Evolutionary conservation across 2,888 invertebrate species (phyloP).

Genomic region (Dryadula phaetusa): DNA sequence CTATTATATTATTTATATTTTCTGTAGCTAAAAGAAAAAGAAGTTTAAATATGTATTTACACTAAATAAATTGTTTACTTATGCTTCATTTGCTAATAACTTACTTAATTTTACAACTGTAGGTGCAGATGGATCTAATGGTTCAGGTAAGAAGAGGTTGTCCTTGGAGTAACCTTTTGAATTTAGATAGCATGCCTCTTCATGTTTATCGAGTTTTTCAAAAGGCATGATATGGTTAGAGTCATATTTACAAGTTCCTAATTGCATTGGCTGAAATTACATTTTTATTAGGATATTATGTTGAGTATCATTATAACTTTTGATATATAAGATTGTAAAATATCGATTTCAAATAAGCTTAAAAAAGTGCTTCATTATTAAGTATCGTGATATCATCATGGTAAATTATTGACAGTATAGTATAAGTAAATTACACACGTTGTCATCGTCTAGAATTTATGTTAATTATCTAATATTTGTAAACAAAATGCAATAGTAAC

Average conservation of each 20-base stretch:
- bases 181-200: slow-evolving; percentile 58
- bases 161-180: slow-evolving; percentile 59
- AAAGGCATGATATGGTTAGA: slow-evolving; percentile 59
- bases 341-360: too few relatives aligned
- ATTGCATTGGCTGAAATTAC: slow-evolving; percentile 51
- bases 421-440: too few relatives aligned
- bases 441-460: too few relatives aligned
- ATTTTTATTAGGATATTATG: slow-evolving; percentile 2
- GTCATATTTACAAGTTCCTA: slow-evolving; percentile 60
- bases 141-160: slow-evolving; percentile 65
- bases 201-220: slow-evolving; percentile 56
- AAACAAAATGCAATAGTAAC: neutral
- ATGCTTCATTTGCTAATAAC: neutral
- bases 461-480: neutral
- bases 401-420: too few relatives aligned
- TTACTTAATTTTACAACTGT: slow-evolving; percentile 68
- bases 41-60: slow-evolving; percentile 1
- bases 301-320: too few relatives aligned
- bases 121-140: slow-evolving; percentile 52
- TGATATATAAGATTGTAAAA: too few relatives aligned
- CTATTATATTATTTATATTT: slow-evolving; percentile 62
- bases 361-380: too few relatives aligned
- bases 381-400: too few relatives aligned
- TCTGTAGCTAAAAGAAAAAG: slow-evolving; percentile 58
- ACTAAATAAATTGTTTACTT: neutral